Evolutionary conservation across 2,113 vertebrate species (phyloP).

Genomic region (Daphoenositta chrysoptera): DNA sequence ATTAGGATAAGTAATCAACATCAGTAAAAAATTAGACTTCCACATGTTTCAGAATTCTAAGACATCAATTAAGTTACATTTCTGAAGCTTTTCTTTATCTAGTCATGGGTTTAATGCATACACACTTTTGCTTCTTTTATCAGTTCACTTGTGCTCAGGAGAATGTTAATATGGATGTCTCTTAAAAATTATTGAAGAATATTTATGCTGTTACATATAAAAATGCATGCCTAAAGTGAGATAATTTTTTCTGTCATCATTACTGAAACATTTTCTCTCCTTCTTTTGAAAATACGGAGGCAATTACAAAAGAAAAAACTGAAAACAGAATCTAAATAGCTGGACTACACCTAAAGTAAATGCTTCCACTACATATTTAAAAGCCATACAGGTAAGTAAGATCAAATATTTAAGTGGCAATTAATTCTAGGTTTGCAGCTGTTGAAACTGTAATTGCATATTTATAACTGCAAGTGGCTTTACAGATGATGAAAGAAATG

Average conservation of each 20-base stretch:
- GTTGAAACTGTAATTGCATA: conserved; percentile 32
- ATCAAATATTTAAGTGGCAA: conserved; percentile 47
- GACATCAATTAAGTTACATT: conserved; percentile 20
- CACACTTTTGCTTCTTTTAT: not conserved
- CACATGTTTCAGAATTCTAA: conserved; percentile 15
- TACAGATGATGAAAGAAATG: not conserved
- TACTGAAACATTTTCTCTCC: not conserved
- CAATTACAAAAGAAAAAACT: not conserved
- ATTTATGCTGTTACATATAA: not conserved
- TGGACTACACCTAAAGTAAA: not conserved
- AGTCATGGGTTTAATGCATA: not conserved
- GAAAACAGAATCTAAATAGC: not conserved
- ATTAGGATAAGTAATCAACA: not conserved
- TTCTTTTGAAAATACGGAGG: not conserved
- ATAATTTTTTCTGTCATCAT: not conserved
- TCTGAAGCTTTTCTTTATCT: conserved; percentile 35
- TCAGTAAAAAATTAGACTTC: not conserved
- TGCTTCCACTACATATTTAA: not conserved
- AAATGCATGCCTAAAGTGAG: conserved; percentile 19
- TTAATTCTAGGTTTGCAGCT: conserved; percentile 41
- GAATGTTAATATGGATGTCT: not conserved
- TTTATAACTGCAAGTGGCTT: not conserved
- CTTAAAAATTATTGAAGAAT: not conserved
- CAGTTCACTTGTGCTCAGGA: not conserved
- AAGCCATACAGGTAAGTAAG: not conserved